These are phyloP conservation scores for Acleris emargana DNA, from an alignment of 2,888 invertebrate genomes.

Conservation along the genomic window DNA sequence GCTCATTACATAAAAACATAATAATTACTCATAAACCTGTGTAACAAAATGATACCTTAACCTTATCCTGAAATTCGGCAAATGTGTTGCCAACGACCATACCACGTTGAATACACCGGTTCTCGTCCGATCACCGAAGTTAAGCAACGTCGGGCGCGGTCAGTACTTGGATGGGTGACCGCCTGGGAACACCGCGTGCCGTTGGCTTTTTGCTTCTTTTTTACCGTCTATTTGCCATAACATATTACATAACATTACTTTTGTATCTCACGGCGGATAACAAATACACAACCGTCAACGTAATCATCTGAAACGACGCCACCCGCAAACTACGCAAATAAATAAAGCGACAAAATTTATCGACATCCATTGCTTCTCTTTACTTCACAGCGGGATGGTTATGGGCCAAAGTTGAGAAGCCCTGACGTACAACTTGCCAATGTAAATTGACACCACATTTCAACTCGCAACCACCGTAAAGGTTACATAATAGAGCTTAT, in stretches of 20 bases:
- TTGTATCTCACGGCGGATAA: slow-evolving; percentile 34
- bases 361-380: slow-evolving; percentile 63
- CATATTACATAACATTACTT: slow-evolving; percentile 28
- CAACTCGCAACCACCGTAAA: slow-evolving; percentile 15
- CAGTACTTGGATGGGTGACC: slow-evolving; percentile 49
- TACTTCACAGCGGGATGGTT: slow-evolving; percentile 71
- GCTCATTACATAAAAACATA: no score
- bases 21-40: no score
- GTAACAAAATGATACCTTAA: not conserved
- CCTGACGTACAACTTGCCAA: slow-evolving; percentile 49
- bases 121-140: slow-evolving; percentile 50
- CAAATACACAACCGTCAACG: slow-evolving; percentile 44
- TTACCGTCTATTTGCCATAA: slow-evolving; percentile 1
- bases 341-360: slow-evolving; percentile 61
- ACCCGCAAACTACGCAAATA: slow-evolving; percentile 52
- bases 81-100: slow-evolving; percentile 26
- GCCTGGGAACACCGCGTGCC: slow-evolving; percentile 48
- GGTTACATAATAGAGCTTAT: slow-evolving; percentile 36
- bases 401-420: slow-evolving; percentile 67
- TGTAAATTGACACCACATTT: slow-evolving; percentile 34
- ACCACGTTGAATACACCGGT: slow-evolving; percentile 47
- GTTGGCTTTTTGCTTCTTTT: slow-evolving; percentile 37
- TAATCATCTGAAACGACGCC: slow-evolving; percentile 48
- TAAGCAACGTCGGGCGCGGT: slow-evolving; percentile 47
- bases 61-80: not conserved